These are phyloP conservation scores for Calameuta idolon DNA, from an alignment of 2,888 invertebrate genomes.

Conservation along the genomic window DNA sequence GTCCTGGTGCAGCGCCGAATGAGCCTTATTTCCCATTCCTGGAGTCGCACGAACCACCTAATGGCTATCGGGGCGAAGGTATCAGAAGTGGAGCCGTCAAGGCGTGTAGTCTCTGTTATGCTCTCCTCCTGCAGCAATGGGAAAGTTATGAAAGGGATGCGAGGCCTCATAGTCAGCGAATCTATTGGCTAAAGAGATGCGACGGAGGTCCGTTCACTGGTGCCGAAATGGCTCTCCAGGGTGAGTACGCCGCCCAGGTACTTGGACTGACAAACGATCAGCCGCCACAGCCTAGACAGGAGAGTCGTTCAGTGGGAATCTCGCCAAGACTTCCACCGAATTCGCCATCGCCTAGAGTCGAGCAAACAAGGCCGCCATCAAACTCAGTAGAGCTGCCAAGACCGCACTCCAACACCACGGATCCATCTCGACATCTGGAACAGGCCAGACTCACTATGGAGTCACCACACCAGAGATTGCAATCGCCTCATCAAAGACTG, in stretches of 20 bases:
- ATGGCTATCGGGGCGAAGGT: slow-evolving; percentile 74
- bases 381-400: slow-evolving; percentile 58
- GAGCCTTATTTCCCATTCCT: slow-evolving; percentile 94
- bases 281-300: slow-evolving; percentile 43
- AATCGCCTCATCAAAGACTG: slow-evolving; percentile 60
- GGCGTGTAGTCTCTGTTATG: slow-evolving; percentile 88
- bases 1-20: slow-evolving; percentile 73
- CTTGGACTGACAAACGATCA: slow-evolving; percentile 79
- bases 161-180: slow-evolving; percentile 86
- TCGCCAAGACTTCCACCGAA: slow-evolving; percentile 58
- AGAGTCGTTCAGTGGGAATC: slow-evolving; percentile 55
- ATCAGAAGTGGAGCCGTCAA: slow-evolving; percentile 70
- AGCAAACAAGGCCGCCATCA: slow-evolving; percentile 57
- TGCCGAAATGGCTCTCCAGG: slow-evolving; percentile 89
- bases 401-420: slow-evolving; percentile 55
- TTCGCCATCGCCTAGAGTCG: slow-evolving; percentile 57
- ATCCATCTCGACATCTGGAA: slow-evolving; percentile 55
- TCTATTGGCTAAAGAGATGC: slow-evolving; percentile 93
- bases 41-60: slow-evolving; percentile 88
- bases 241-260: slow-evolving; percentile 93
- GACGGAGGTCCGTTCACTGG: slow-evolving; percentile 92
- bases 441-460: slow-evolving; percentile 60
- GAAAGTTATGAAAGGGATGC: slow-evolving; percentile 87
- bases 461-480: slow-evolving; percentile 59
- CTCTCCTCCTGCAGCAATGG: slow-evolving; percentile 91